Percentiles rank a stretch among this genome's conserved stretches.
Conservation (phyloP, 2,888 invertebrate species). For the Pharmacophagus antenor region DNA sequence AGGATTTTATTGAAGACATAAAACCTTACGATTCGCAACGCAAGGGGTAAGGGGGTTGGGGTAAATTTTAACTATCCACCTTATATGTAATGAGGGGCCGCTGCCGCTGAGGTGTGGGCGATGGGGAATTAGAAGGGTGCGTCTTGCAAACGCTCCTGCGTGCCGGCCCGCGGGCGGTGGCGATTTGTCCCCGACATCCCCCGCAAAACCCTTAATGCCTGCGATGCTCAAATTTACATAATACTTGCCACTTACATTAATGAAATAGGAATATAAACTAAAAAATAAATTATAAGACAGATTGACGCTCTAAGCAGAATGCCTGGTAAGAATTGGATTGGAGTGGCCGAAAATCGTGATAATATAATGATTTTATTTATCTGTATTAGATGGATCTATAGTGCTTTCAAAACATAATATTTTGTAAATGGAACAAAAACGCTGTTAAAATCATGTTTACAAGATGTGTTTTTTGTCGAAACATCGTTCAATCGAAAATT, state of each 20-base stretch:
- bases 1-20: slow-evolving; percentile 72
- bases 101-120: slow-evolving; percentile 33
- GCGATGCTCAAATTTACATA: slow-evolving; percentile 45
- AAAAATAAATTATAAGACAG: too few species aligned
- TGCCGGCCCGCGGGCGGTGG: slow-evolving; percentile 69
- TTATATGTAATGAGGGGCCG: slow-evolving; percentile 72
- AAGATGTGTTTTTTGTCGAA: too few species aligned
- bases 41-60: slow-evolving; percentile 42
- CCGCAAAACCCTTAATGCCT: slow-evolving; percentile 54
- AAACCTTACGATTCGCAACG: slow-evolving; percentile 59
- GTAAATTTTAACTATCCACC: slow-evolving; percentile 68
- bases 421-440: too few species aligned
- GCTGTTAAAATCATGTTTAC: too few species aligned
- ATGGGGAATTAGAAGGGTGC: slow-evolving; percentile 72
- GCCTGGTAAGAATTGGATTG: too few species aligned
- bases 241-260: background rate
- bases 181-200: slow-evolving; percentile 73
- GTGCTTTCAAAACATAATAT: too few species aligned
- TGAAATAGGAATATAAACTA: too few species aligned
- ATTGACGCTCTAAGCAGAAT: too few species aligned
- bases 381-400: too few species aligned
- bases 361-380: too few species aligned
- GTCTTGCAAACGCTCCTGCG: slow-evolving; percentile 76
- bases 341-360: too few species aligned
- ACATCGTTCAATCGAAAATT: too few species aligned